Conservation (phyloP, 1,140 invertebrate species). For the Teleogryllus occipitalis region DNA sequence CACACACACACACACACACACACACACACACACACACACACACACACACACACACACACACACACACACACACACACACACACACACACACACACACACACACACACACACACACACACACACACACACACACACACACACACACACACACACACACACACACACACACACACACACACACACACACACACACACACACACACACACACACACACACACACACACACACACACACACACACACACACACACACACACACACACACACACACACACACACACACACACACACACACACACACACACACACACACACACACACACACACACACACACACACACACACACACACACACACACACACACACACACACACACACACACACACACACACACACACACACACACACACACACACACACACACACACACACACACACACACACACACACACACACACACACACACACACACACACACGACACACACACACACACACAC, state of each 20-base stretch:
- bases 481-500: constrained; percentile 15
- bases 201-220: constrained; percentile 32
- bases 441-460: constrained; percentile 21
- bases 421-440: constrained; percentile 23
- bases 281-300: constrained; percentile 24
- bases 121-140: constrained; percentile 31
- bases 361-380: constrained; percentile 27
- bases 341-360: constrained; percentile 26
- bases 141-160: constrained; percentile 32
- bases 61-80: constrained; percentile 21
- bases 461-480: too few species aligned
- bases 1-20: constrained; percentile 21
- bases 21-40: constrained; percentile 22
- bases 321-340: constrained; percentile 22
- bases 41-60: constrained; percentile 21
- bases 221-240: constrained; percentile 32
- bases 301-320: constrained; percentile 21
- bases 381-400: constrained; percentile 26
- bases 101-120: constrained; percentile 24
- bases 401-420: constrained; percentile 26
- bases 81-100: constrained; percentile 20
- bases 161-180: constrained; percentile 29
- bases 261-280: constrained; percentile 24
- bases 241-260: constrained; percentile 24
- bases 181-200: constrained; percentile 30